Evolutionary conservation across 2,113 vertebrate genomes (phyloP).

Genomic region (Eleginops maclovinus): DNA sequence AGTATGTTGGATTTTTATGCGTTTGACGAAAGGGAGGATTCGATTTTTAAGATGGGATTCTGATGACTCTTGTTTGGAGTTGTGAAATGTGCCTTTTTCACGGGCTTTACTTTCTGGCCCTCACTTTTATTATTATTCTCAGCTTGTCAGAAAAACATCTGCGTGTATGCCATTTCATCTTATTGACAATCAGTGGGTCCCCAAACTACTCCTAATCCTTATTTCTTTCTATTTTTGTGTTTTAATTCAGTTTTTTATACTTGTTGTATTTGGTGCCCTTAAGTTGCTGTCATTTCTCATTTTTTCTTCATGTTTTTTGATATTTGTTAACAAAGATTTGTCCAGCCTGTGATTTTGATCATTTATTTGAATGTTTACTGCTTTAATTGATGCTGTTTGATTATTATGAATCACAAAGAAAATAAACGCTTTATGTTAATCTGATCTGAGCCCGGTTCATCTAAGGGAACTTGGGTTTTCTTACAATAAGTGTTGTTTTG

Average conservation of each 20-base stretch:
- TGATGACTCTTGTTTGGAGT: slow-evolving; percentile 12
- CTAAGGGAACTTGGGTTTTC: rapidly evolving
- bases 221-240: background rate
- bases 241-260: background rate
- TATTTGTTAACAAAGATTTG: slow-evolving; percentile 19
- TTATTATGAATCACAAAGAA: slow-evolving; percentile 30
- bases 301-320: background rate
- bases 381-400: slow-evolving; percentile 22
- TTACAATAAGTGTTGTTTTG: background rate
- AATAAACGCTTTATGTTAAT: slow-evolving; percentile 60
- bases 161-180: slow-evolving; percentile 52
- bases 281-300: background rate
- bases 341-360: slow-evolving; percentile 3
- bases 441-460: slow-evolving; percentile 6
- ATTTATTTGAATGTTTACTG: slow-evolving; percentile 33
- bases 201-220: slow-evolving; percentile 30
- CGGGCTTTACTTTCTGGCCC: background rate
- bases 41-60: background rate
- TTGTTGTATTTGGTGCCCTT: background rate
- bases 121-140: slow-evolving; percentile 1
- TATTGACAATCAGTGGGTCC: slow-evolving; percentile 64
- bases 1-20: no score
- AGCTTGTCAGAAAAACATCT: slow-evolving; percentile 31
- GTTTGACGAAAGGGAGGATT: background rate
- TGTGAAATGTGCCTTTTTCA: slow-evolving; percentile 74